These are phyloP conservation scores for Antheraea yamamai DNA, from an alignment of 2,888 invertebrate genomes.

Conservation along the genomic window DNA sequence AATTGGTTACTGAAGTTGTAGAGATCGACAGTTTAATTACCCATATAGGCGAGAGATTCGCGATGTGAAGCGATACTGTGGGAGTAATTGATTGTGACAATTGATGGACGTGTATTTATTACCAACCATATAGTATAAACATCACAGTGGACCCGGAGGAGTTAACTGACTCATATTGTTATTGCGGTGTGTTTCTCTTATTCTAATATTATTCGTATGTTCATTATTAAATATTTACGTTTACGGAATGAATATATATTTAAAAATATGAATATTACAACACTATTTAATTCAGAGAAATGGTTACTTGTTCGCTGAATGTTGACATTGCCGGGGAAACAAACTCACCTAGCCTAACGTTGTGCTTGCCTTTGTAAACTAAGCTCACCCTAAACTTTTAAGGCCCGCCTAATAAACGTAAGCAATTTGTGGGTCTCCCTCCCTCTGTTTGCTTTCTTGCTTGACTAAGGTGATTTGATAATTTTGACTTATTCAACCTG, in stretches of 20 bases:
- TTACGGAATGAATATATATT: background rate
- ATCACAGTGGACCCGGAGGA: constrained; percentile 52
- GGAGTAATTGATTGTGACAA: constrained; percentile 78
- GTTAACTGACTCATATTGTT: constrained; percentile 17
- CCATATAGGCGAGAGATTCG: constrained; percentile 43
- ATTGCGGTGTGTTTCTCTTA: background rate
- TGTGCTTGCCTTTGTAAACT: constrained; percentile 75
- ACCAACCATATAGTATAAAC: constrained; percentile 54
- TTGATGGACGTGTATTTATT: constrained; percentile 63
- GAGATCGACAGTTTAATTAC: constrained; percentile 60
- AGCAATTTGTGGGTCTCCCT: constrained; percentile 76
- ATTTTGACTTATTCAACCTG: constrained; percentile 79
- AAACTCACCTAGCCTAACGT: constrained; percentile 70
- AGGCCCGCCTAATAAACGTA: constrained; percentile 77
- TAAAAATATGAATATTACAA: constrained; percentile 26
- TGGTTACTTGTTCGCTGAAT: constrained; percentile 52
- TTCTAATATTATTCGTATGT: background rate
- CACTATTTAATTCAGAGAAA: constrained; percentile 44
- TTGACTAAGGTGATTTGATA: constrained; percentile 79
- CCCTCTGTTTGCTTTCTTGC: constrained; percentile 77
- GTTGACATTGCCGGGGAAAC: constrained; percentile 71
- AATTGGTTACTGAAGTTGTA: constrained; percentile 25
- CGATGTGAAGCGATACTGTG: constrained; percentile 45
- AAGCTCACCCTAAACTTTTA: constrained; percentile 77
- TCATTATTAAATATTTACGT: background rate